Evolutionary conservation across 2,888 invertebrate species (phyloP).

Genomic region (Lasioglossum lativentre): DNA sequence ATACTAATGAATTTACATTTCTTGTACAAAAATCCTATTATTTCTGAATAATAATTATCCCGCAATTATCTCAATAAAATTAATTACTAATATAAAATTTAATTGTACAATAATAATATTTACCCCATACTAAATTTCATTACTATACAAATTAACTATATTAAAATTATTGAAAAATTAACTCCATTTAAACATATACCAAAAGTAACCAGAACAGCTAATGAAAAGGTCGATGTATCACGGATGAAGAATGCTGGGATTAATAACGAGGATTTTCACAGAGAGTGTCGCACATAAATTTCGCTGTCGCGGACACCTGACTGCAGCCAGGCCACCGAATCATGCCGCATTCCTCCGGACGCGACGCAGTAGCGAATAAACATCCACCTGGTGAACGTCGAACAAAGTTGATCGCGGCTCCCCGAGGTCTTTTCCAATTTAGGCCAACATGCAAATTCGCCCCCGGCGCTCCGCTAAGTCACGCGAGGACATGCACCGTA

Average conservation of each 20-base stretch:
- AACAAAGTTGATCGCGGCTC: constrained; percentile 23
- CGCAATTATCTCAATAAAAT: neutral
- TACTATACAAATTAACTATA: too few species aligned
- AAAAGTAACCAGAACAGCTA: neutral
- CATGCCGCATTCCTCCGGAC: constrained; percentile 21
- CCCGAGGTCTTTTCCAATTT: constrained; percentile 47
- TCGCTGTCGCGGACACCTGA: constrained; percentile 12
- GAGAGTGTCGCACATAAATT: neutral
- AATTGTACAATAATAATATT: too few species aligned
- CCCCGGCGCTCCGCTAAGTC: constrained; percentile 34
- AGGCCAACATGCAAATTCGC: constrained; percentile 57
- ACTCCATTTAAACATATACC: neutral
- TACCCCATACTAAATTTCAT: too few species aligned
- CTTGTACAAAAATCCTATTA: too few species aligned
- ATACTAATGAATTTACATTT: too few species aligned
- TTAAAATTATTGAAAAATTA: neutral
- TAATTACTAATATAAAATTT: neutral
- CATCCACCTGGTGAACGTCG: constrained; percentile 37
- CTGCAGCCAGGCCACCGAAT: constrained; percentile 22
- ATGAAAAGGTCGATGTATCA: neutral
- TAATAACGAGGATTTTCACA: neutral
- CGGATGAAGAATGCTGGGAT: neutral
- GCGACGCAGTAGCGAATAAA: constrained; percentile 30
- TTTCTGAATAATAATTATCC: too few species aligned
- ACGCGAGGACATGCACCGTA: constrained; percentile 40